Percentiles rank a stretch among this genome's conserved stretches.
These are phyloP conservation scores for Mesoligia furuncula DNA, from an alignment of 2,888 invertebrate species.

Conservation along the genomic window DNA sequence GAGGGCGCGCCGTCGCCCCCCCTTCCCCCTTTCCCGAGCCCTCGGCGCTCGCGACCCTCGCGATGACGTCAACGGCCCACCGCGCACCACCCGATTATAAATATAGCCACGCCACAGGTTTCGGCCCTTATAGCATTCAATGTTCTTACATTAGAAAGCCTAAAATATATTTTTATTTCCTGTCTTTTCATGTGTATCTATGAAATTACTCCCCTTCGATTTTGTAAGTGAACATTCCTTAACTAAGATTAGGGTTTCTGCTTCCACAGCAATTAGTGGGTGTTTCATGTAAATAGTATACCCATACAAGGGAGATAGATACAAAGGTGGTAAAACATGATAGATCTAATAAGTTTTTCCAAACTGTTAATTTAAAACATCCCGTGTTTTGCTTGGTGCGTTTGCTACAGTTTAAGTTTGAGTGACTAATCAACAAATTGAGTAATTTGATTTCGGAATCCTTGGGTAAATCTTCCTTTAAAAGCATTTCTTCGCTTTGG, in stretches of 20 bases:
- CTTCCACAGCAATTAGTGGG: background rate
- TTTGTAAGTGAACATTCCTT: background rate
- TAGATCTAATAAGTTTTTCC: constrained; percentile 7
- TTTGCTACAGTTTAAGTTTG: constrained; percentile 28
- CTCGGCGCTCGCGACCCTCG: constrained; percentile 72
- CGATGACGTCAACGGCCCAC: constrained; percentile 88
- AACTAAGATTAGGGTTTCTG: background rate
- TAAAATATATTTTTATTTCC: constrained; percentile 54
- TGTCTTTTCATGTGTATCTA: background rate
- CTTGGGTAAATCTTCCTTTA: constrained; percentile 47
- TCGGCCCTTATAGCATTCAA: constrained; percentile 78
- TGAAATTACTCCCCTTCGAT: background rate
- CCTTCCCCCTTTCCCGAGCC: constrained; percentile 50
- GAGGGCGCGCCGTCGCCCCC: constrained; percentile 80
- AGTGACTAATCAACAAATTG: constrained; percentile 48
- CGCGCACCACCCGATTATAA: constrained; percentile 86
- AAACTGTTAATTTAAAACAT: constrained; percentile 16
- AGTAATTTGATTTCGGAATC: constrained; percentile 50
- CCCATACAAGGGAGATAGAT: background rate
- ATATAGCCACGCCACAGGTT: constrained; percentile 89
- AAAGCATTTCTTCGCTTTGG: constrained; percentile 49
- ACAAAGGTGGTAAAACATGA: background rate
- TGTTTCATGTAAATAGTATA: background rate
- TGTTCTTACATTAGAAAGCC: constrained; percentile 66
- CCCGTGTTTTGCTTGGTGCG: constrained; percentile 2